These are phyloP conservation scores for Terebella lapidaria DNA, from an alignment of 2,888 invertebrate species.

Conservation along the genomic window DNA sequence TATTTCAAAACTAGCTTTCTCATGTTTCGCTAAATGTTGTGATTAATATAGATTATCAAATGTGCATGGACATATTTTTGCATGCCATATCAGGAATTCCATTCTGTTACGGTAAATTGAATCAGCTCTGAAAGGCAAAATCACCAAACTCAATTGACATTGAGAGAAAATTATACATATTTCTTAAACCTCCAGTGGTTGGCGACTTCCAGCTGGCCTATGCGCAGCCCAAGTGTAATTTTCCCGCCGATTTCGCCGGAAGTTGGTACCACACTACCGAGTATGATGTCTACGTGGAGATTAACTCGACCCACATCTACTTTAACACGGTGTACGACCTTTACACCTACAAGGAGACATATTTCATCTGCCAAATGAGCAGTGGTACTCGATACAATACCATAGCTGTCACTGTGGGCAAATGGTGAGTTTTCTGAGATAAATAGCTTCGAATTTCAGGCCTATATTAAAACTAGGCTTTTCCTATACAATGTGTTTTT, in stretches of 20 bases:
- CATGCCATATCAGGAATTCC: too few species aligned
- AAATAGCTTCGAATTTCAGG: too few species aligned
- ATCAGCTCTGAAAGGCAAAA: too few species aligned
- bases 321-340: conserved; percentile 92
- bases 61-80: too few species aligned
- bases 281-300: conserved; percentile 78
- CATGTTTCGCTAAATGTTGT: too few species aligned
- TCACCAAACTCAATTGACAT: too few species aligned
- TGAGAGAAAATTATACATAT: too few species aligned
- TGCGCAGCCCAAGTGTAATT: conserved; percentile 77
- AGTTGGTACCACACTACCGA: conserved; percentile 96
- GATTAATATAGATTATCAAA: too few species aligned
- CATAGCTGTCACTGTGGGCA: conserved; percentile 92
- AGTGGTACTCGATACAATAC: conserved; percentile 88
- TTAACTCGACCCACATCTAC: conserved; percentile 93
- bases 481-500: too few species aligned
- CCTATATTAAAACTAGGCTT: too few species aligned
- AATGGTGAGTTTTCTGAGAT: conserved; percentile 67
- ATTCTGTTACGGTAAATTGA: too few species aligned
- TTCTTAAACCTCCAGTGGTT: conserved; percentile 25
- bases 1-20: too few species aligned
- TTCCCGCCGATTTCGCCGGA: conserved; percentile 89
- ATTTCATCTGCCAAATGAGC: conserved; percentile 90
- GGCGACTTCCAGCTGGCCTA: conserved; percentile 22
- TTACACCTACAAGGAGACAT: conserved; percentile 65